Base-by-base conservation (phyloP, 2,113 vertebrate genomes). In the Chaetorhynchus papuensis region DNA sequence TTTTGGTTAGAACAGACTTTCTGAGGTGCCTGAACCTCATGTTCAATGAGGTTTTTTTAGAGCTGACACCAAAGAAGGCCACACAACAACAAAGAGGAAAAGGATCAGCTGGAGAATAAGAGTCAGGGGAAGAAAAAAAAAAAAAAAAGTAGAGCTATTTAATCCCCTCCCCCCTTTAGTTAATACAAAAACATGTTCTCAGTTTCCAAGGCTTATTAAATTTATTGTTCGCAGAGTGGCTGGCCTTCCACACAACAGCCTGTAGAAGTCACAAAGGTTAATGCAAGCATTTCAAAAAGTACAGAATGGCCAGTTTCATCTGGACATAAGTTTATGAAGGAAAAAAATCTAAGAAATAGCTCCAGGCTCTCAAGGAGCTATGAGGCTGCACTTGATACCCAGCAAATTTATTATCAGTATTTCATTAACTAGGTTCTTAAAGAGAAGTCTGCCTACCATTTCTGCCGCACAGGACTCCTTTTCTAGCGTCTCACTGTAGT, bases 341-440 rank as follows among this genome's bases (percentile, higher is more conserved):
- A 30, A 78, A 85, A 78, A 79, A 30, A 41, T 10, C 28, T 18
- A 90, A 95, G 84, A 77, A 90, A 86, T 49, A 76, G 64, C 90
- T 93, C 78, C 75, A 84, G 83, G 90, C 79, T 87, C 63, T 82
- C 74, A 93, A 94, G 93, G 68, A 95, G 59, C 37, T 77, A 54
- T 19, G n/a, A 44, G 52, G 52, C 47, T 82, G 86, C 53, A 47
- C 68, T 61, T 76, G 76, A 90, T 52, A 80, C 42, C 57, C 7
- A 56, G 52, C 44, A 84, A 77, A 81, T 93, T 93, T 64, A 94
- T 72, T 77, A 91, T 79, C 63, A 86, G 94, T 91, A 52, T 83
- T 86, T 85, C 66, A 95, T 96, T 97, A 97, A 96, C 95, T 47
- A 95, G 82, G 37, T 52, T 92, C 56, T 94, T 90, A 93, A 91